Evolutionary conservation across 2,113 vertebrate species (phyloP).

Genomic region (Macrotus californicus): DNA sequence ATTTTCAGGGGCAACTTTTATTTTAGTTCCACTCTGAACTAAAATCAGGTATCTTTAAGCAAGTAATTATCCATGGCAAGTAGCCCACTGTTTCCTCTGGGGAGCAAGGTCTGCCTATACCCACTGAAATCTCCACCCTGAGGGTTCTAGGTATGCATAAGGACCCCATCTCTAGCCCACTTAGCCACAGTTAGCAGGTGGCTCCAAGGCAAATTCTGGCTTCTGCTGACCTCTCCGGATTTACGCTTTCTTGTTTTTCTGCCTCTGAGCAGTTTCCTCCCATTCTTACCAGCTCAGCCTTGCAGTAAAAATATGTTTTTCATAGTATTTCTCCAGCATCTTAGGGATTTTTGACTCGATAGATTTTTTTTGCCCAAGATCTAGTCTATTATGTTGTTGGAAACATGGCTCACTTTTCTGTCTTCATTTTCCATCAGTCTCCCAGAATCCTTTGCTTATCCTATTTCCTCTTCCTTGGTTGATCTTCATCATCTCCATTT

Average conservation of each 20-base stretch:
- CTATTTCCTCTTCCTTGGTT: neutral
- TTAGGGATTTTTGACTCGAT: neutral
- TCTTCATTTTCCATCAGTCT: neutral
- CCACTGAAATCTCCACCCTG: neutral
- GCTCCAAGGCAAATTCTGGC: neutral
- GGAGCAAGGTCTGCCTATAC: neutral
- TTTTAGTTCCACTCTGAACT: neutral
- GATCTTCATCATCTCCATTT: neutral
- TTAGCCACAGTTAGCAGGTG: neutral
- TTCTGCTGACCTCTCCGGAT: neutral
- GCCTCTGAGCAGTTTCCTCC: neutral
- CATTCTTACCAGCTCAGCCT: neutral
- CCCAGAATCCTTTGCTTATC: neutral
- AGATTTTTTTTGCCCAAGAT: neutral
- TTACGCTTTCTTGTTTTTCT: neutral
- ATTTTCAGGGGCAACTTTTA: neutral
- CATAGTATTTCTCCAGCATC: neutral
- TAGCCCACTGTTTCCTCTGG: neutral
- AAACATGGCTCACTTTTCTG: neutral
- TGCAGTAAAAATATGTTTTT: neutral
- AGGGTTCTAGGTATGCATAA: neutral
- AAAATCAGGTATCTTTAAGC: neutral
- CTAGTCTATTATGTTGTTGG: neutral
- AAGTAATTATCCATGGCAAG: neutral
- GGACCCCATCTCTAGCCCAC: neutral